These are phyloP conservation scores for Microtus oregoni DNA, from an alignment of 2,113 vertebrate genomes.

Conservation along the genomic window DNA sequence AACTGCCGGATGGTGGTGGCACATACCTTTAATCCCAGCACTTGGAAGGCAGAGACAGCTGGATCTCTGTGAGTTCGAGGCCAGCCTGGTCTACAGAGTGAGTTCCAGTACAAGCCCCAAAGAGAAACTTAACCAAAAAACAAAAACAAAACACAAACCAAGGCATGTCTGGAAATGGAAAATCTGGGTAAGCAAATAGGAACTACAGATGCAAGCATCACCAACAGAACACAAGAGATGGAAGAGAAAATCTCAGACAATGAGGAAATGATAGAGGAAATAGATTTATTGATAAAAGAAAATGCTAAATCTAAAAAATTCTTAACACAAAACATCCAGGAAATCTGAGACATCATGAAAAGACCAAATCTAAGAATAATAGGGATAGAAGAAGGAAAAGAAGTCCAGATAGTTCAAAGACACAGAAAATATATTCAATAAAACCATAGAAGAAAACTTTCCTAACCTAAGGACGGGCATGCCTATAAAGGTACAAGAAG, in stretches of 20 bases:
- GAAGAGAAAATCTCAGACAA: not conserved
- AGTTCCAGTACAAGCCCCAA: no score
- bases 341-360: not conserved
- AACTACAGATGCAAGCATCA: not conserved
- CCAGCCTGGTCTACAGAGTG: no score
- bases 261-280: not conserved
- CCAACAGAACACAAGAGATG: not conserved
- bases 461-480: not conserved
- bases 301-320: not conserved
- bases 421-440: not conserved
- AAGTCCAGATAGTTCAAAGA: not conserved
- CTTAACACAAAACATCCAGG: not conserved
- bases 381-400: not conserved
- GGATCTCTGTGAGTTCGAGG: no score
- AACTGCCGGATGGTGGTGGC: not conserved
- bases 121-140: no score
- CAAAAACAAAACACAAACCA: not conserved
- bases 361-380: not conserved
- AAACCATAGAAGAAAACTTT: not conserved
- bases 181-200: not conserved
- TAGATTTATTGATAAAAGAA: not conserved
- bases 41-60: no score
- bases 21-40: no score
- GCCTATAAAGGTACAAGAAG: not conserved
- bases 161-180: not conserved